Evolutionary conservation across 2,797 vertebrate genomes (phyloP).

Genomic region (Brachyalestes nurse): DNA sequence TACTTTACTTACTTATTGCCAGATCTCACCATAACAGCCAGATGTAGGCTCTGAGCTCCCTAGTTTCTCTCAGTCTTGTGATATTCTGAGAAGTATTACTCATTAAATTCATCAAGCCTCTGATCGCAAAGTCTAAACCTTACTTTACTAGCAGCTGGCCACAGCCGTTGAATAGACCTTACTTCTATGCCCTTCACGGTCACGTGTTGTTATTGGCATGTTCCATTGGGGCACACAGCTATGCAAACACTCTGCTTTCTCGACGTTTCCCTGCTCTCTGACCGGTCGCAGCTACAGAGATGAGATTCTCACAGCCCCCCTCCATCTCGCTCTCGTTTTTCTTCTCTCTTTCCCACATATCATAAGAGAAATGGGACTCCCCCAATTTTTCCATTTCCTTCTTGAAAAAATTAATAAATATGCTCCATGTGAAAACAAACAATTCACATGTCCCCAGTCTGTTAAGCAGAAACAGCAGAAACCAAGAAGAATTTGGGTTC

Average conservation of each 20-base stretch:
- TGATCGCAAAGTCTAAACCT: too few species aligned
- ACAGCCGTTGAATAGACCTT: neutral
- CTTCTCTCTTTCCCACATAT: conserved; percentile 65
- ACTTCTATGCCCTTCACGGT: neutral
- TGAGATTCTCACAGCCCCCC: conserved; percentile 38
- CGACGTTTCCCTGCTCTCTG: conserved; percentile 22
- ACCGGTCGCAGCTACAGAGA: neutral
- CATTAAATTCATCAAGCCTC: too few species aligned
- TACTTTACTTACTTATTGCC: too few species aligned
- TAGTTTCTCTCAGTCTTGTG: too few species aligned
- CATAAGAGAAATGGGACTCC: conserved; percentile 62
- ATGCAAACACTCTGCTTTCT: conserved; percentile 2
- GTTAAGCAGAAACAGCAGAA: neutral
- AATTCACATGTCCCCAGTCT: neutral
- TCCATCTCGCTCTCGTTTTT: conserved; percentile 1
- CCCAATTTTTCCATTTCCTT: conserved; percentile 70
- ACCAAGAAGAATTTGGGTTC: neutral
- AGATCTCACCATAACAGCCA: too few species aligned
- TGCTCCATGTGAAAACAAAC: conserved; percentile 49
- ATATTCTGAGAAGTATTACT: too few species aligned
- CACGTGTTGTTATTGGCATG: neutral
- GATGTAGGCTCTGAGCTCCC: too few species aligned
- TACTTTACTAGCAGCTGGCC: too few species aligned
- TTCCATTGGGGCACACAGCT: neutral
- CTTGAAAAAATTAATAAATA: conserved; percentile 68